phyloP scores from a whole-genome alignment of 2,888 invertebrate genomes.

The Eledona agricola region DNA sequence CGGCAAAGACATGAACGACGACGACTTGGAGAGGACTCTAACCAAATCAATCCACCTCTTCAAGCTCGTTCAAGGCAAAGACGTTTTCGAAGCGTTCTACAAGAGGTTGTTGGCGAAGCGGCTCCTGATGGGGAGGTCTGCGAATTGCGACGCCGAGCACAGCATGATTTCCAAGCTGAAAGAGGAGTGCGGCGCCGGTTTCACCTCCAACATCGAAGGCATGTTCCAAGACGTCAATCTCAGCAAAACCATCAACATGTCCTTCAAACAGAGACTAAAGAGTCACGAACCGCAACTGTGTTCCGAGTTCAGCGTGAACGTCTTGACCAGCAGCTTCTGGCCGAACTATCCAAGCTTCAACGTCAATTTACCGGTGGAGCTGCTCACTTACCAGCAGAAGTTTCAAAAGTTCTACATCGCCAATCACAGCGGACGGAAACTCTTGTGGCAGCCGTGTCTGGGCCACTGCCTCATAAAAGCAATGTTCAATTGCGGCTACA shows the following conservation, averaged over 20 bases:
- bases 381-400: conserved; percentile 89
- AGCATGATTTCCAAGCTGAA: conserved; percentile 97
- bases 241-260: conserved; percentile 91
- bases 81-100: conserved; percentile 99
- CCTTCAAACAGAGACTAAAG: conserved; percentile 79
- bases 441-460: conserved; percentile 97
- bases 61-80: conserved; percentile 97
- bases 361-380: conserved; percentile 85
- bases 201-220: conserved; percentile 97
- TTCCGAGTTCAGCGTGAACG: conserved; percentile 86
- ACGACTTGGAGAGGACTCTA: conserved; percentile 89
- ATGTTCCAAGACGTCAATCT: conserved; percentile 99
- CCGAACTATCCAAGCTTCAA: conserved; percentile 92
- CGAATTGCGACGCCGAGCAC: conserved; percentile 98
- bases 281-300: conserved; percentile 40
- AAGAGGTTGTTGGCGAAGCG: conserved; percentile 98
- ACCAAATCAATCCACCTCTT: conserved; percentile 98
- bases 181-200: conserved; percentile 97
- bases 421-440: conserved; percentile 95
- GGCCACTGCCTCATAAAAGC: conserved; percentile 94
- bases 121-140: conserved; percentile 93
- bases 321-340: conserved; percentile 98
- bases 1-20: conserved; percentile 95
- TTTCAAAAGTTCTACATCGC: conserved; percentile 95
- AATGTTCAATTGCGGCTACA: conserved; percentile 83